Evolutionary conservation across 1,140 invertebrate genomes (phyloP), one percentile per base, ranked within the genome.

Genomic region (Drosophila littoralis): DNA sequence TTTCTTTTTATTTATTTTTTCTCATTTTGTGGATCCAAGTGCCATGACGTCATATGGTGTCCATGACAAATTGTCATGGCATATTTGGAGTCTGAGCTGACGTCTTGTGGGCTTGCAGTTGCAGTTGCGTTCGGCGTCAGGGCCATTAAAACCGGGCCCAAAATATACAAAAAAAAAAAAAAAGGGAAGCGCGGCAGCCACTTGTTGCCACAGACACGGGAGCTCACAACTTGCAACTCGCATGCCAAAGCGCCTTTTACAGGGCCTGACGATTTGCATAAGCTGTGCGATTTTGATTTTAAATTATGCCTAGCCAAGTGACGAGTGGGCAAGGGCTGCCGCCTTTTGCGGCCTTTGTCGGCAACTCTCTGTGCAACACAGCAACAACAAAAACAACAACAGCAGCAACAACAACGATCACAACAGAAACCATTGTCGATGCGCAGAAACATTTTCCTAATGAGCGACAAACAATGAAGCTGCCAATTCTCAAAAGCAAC

Each of bases 361-460:
- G 82, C 79, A 64, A 42, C 48, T 28, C 46, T 57, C 17, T 59
- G 38, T 66, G 38, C 46, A 45, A 13, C 12, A 17, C 10, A 52
- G 28, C 42, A 51, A 8, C 45, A 63, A 7, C 28, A 63, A 28
- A 43, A 60, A 17, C 35, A 51, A 10, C 50, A 65, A 42, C 28
- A 57, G n/a, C 28, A 57, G n/a, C 52, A 48, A 40, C 35, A 43
- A 52, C 50, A 67, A 52, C 36, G 10, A 42, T 42, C 13, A 59
- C 51, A 45, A 59, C 55, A 40, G 15, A 12, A 46, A 70, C n/a
- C 64, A 54, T 68, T 79, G 77, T 68, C 76, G 82, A 86, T 81
- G 82, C 82, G 75, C 75, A 76, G 76, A 88, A 28, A 79, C 75
- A 86, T 88, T 84, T 86, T 70, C 83, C 70, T 86, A 86, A 86